Conservation (phyloP, 2,888 invertebrate genomes). For the Lamellibrachia satsuma region DNA sequence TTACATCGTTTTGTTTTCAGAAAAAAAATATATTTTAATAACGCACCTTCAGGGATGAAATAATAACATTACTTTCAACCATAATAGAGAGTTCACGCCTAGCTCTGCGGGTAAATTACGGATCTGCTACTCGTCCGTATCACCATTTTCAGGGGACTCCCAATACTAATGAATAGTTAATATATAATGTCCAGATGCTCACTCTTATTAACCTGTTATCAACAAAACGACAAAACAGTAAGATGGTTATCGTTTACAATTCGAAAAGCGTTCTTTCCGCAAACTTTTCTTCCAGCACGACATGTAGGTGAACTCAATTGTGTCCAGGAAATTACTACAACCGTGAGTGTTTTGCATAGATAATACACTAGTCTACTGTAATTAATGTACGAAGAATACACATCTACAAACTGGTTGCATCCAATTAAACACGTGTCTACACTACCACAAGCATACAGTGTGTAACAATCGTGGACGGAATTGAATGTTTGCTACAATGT, state of each 20-base stretch:
- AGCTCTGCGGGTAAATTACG: too few relatives aligned
- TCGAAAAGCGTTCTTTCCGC: not conserved
- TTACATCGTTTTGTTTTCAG: too few relatives aligned
- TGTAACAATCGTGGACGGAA: not conserved
- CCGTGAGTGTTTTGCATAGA: slow-evolving; percentile 12
- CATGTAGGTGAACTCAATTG: not conserved
- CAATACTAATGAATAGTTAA: too few relatives aligned
- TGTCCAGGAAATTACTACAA: not conserved
- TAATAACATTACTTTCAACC: too few relatives aligned
- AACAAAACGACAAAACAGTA: too few relatives aligned
- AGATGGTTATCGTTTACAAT: too few relatives aligned
- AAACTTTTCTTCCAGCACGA: not conserved
- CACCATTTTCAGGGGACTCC: too few relatives aligned
- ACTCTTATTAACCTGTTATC: not conserved
- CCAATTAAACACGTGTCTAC: not conserved
- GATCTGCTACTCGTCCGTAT: too few relatives aligned
- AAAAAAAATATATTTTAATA: too few relatives aligned
- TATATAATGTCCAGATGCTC: not conserved
- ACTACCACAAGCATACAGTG: not conserved
- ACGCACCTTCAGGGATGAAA: too few relatives aligned
- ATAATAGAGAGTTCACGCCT: too few relatives aligned
- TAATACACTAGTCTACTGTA: not conserved
- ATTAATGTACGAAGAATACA: not conserved
- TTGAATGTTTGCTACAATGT: not conserved
- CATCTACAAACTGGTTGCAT: not conserved